Evolutionary conservation across 2,888 invertebrate species (phyloP).

Genomic region (Sisyra terminalis): DNA sequence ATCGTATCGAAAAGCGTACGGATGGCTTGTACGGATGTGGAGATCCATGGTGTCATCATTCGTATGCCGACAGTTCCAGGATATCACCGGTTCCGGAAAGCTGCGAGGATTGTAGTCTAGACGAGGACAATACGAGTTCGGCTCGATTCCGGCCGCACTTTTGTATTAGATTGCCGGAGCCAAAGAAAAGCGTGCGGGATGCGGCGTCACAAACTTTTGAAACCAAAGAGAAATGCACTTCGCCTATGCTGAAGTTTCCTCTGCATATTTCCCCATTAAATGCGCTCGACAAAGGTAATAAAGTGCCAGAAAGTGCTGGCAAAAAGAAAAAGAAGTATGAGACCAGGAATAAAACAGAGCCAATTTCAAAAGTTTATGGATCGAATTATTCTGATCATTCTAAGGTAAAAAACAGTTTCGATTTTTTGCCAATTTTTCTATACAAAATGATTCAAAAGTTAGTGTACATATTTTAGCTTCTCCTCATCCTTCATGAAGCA

Average conservation of each 20-base stretch:
- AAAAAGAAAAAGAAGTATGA: constrained; percentile 13
- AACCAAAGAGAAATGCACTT: constrained; percentile 27
- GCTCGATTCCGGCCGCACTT: constrained; percentile 24
- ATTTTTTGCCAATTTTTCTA: too few species aligned
- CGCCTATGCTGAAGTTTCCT: constrained; percentile 21
- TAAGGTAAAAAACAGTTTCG: too few species aligned
- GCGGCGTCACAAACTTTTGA: constrained; percentile 35
- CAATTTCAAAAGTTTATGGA: constrained; percentile 17
- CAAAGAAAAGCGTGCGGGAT: constrained; percentile 22
- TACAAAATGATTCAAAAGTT: too few species aligned
- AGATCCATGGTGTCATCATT: constrained; percentile 29
- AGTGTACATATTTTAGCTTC: too few species aligned
- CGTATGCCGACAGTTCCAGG: constrained; percentile 19
- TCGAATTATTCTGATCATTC: constrained; percentile 23
- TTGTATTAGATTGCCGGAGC: constrained; percentile 21
- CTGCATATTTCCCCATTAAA: constrained; percentile 11
- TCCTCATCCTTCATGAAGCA: too few species aligned
- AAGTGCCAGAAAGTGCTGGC: constrained; percentile 13
- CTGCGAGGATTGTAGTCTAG: constrained; percentile 24
- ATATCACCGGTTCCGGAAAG: constrained; percentile 27
- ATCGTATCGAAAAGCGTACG: constrained; percentile 16
- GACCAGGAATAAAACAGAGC: constrained; percentile 18
- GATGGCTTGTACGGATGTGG: constrained; percentile 23
- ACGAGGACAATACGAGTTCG: constrained; percentile 12
- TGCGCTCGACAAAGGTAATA: constrained; percentile 11